Base-by-base conservation (phyloP, 2,797 vertebrate species). In the Petrocephalus sullivani region DNA sequence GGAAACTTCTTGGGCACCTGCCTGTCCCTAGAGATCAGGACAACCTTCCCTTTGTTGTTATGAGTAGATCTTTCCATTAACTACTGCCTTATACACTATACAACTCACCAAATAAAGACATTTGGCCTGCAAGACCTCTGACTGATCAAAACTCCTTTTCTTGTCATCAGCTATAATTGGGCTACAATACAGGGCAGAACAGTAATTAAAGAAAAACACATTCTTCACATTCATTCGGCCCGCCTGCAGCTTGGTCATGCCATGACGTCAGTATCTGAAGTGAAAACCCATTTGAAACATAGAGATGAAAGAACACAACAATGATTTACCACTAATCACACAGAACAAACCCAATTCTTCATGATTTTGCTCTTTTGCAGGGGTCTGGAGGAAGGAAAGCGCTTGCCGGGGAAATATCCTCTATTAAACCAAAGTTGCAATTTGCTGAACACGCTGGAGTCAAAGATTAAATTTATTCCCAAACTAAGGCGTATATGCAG, bases 311-410 rank as follows among this genome's bases (percentile, higher is more conserved):
- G 28, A 49, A 14, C 4, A 88, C n/a, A 57, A 23, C n/a, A 2
- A 49, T 61, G n/a, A 88, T 60, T 88, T 82, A 58, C 56, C 71
- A 88, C 87, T 88, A 82, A 58, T 82, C 33, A 51, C 23, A 87
- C 19, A 46, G 23, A 81, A 60, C 71, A 81, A 81, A 21, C 33
- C 37, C 75, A 60, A 23, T 41, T 88, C n/a, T 58, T 78, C 21
- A 57, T 51, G 86, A 64, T 10, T 23, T 82, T 21, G 28, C 54
- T 61, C 28, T 61, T 88, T 88, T 49, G 37, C 28, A 3, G 54
- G 83, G 21, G 23, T 28, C 6, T 9, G 54, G 28, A 16, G 4
- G 16, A 37, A 82, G 10, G 54, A 51, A 60, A 82, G 37, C 16
- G 41, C 9, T 9, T 33, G 41, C 57, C 1, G 46, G 12, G 21